Evolutionary conservation across 2,888 invertebrate genomes (phyloP), one percentile per base, ranked within the genome.

Genomic region (Phalera bucephala): DNA sequence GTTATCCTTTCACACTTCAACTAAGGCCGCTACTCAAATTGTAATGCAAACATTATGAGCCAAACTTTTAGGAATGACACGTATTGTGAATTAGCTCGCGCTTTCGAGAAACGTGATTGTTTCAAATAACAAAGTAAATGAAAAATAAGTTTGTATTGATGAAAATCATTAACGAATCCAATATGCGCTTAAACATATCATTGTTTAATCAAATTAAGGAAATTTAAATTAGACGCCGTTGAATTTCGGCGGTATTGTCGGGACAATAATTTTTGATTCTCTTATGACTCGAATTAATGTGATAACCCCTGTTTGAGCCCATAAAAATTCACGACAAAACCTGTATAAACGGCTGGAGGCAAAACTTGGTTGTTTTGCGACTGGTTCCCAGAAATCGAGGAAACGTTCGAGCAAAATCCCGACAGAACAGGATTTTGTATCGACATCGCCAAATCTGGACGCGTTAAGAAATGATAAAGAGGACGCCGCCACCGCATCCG

Each of bases 381-480:
- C 63, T 60, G 72, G 83, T 88, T 88, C 87, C 83, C 77, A 80
- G 87, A 87, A 88, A 79, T 77, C 74, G 80, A 74, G 84, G 84
- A 87, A 88, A 87, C 72, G 82, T 75, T 54, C 64, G 71, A 71
- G 77, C 83, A 87, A 88, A 86, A 88, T 87, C 81, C 62, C 74
- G 72, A 70, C 76, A 66, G 72, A 86, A 86, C 88, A 84, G 88
- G 88, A 87, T 88, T 82, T 79, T 75, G 77, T 82, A 86, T 87
- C 85, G 85, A 72, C 80, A 73, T 78, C 67, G 79, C 86, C 87
- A 80, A 86, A 88, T 88, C 86, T 81, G 88, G 82, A 80, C 80
- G 84, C 84, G 85, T 83, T 82, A 85, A 86, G 79, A 84, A 82
- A 83, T 80, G 85, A 84, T 85, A 86, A 85, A 85, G 84, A 76